phyloP scores from a whole-genome alignment of 2,888 invertebrate species.

The Exocentrus adspersus region DNA sequence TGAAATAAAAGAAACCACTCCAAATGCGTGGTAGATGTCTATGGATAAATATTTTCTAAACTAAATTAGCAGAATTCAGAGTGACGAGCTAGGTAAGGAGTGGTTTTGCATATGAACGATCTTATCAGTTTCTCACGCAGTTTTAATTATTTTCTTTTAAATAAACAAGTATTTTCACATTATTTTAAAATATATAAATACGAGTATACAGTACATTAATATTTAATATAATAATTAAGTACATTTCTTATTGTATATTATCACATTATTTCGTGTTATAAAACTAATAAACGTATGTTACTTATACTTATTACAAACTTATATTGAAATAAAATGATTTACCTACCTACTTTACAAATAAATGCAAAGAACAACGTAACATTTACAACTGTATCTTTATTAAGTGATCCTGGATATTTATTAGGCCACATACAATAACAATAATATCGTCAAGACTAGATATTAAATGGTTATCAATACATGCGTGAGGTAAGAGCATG shows the following conservation, averaged over 20 bases:
- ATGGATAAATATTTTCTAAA: no score
- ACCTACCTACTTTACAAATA: background rate
- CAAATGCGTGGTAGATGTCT: no score
- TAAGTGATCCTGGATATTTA: conserved; percentile 22
- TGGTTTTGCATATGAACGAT: no score
- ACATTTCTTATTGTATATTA: background rate
- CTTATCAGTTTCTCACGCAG: no score
- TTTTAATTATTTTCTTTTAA: no score
- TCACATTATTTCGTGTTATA: background rate
- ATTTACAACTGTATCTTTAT: conserved; percentile 6
- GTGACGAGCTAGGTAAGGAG: no score
- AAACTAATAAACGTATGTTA: background rate
- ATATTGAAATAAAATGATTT: background rate
- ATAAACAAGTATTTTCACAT: no score
- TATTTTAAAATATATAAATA: no score
- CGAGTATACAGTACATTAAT: no score
- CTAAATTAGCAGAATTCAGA: no score
- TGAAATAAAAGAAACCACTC: no score
- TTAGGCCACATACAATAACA: conserved; percentile 20
- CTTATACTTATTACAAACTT: background rate
- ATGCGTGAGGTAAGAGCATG: conserved; percentile 34
- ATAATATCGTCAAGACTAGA: conserved; percentile 25
- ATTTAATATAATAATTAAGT: background rate
- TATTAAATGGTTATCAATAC: conserved; percentile 34
- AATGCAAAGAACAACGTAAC: background rate